Conservation (phyloP, 2,113 vertebrate species). For the Puntigrus tetrazona region DNA sequence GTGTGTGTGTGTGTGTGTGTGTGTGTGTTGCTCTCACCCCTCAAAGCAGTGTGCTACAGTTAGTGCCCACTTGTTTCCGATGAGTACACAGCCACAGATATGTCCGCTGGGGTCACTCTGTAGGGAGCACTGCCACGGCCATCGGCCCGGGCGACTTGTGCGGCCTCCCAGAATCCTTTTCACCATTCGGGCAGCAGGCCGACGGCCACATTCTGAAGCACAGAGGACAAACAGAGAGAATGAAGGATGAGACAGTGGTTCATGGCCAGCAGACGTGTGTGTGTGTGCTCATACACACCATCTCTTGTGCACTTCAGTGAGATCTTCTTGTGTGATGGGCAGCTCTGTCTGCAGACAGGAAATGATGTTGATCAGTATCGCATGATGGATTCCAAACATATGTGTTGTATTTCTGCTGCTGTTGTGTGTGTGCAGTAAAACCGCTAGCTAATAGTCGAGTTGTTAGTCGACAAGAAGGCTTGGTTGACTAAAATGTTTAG, state of each 20-base stretch:
- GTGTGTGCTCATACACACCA: slow-evolving; percentile 72
- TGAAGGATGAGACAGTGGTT: neutral
- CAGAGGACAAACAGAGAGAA: slow-evolving; percentile 29
- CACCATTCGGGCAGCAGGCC: slow-evolving; percentile 82
- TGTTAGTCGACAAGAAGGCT: too few species aligned
- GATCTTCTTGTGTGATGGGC: slow-evolving; percentile 83
- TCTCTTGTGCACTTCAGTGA: slow-evolving; percentile 84
- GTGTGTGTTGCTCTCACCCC: slow-evolving; percentile 80
- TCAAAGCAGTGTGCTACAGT: slow-evolving; percentile 96
- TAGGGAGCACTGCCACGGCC: slow-evolving; percentile 98
- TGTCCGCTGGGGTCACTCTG: slow-evolving; percentile 92
- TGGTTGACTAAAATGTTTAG: too few species aligned
- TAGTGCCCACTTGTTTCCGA: slow-evolving; percentile 87
- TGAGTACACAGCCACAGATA: slow-evolving; percentile 93
- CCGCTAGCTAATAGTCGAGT: too few species aligned
- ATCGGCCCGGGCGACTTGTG: slow-evolving; percentile 87
- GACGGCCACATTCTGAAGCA: slow-evolving; percentile 80
- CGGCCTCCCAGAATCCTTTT: slow-evolving; percentile 93
- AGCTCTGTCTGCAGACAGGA: slow-evolving; percentile 77
- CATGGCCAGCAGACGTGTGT: neutral
- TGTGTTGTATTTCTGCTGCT: neutral
- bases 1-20: too few species aligned
- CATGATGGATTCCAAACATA: neutral
- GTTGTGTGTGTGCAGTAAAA: neutral
- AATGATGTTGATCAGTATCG: neutral